Conservation (phyloP, 2,888 invertebrate genomes). For the Harpalus rubripes region DNA sequence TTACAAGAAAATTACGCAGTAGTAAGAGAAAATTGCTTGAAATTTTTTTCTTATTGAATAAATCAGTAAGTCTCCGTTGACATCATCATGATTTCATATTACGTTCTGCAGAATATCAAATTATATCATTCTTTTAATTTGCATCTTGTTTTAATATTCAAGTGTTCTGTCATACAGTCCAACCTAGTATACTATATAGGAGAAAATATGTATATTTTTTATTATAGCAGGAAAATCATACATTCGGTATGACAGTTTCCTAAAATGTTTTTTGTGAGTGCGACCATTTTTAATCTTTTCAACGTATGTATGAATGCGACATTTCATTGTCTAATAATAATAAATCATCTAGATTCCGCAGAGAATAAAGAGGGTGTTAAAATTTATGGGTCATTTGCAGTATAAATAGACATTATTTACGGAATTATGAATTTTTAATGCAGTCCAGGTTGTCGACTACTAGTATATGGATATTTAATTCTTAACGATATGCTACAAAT, state of each 20-base stretch:
- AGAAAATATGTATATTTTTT: not conserved
- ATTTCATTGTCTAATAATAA: constrained; percentile 2
- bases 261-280: not conserved
- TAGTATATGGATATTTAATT: not conserved
- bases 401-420: not conserved
- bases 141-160: not conserved
- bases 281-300: not conserved
- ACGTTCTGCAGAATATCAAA: not conserved
- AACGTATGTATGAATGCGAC: not conserved
- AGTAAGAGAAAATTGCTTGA: not conserved
- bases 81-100: constrained; percentile 2
- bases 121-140: not conserved
- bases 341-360: not conserved
- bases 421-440: not conserved
- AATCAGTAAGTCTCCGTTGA: not conserved
- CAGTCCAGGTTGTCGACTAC: not conserved
- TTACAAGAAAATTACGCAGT: not conserved
- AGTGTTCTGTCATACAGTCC: not conserved
- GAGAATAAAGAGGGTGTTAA: not conserved
- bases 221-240: not conserved
- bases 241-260: not conserved
- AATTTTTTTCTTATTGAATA: not conserved
- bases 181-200: not conserved
- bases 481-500: not conserved
- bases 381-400: not conserved